phyloP scores from a whole-genome alignment of 2,888 invertebrate genomes.

The Stegana nigrithorax region DNA sequence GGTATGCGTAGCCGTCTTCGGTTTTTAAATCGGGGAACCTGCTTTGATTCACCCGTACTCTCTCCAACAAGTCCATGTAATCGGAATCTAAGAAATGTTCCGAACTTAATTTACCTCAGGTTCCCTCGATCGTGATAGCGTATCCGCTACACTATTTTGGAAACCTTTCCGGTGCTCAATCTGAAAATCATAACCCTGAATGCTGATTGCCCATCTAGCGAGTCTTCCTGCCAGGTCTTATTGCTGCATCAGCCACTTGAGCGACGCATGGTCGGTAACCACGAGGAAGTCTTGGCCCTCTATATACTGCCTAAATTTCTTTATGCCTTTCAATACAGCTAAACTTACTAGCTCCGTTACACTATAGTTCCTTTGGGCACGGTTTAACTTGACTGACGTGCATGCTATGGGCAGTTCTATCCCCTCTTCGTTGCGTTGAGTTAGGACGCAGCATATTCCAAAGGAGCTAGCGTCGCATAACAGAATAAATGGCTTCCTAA shows the following conservation, averaged over 20 bases:
- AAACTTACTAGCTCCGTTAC: slow-evolving; percentile 18
- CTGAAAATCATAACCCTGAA: slow-evolving; percentile 33
- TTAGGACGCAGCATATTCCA: slow-evolving; percentile 2
- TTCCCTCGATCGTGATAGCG: slow-evolving; percentile 28
- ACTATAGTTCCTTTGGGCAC: slow-evolving; percentile 1
- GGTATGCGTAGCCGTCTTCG: background rate
- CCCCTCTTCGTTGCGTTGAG: background rate
- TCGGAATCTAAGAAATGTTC: background rate
- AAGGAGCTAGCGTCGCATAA: background rate
- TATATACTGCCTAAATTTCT: slow-evolving; percentile 21
- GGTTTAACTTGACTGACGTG: slow-evolving; percentile 12
- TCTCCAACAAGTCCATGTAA: background rate
- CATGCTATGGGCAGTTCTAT: slow-evolving; percentile 4
- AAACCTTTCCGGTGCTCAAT: slow-evolving; percentile 37
- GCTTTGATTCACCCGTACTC: background rate
- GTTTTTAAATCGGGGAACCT: background rate
- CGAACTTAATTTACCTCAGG: background rate
- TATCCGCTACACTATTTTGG: slow-evolving; percentile 40
- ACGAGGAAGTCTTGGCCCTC: slow-evolving; percentile 34
- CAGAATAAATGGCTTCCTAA: background rate
- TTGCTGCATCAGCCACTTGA: slow-evolving; percentile 42
- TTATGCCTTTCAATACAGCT: slow-evolving; percentile 9
- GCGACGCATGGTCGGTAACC: slow-evolving; percentile 41
- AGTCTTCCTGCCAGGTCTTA: slow-evolving; percentile 43
- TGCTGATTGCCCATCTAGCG: slow-evolving; percentile 37